Evolutionary conservation across 2,113 vertebrate species (phyloP), one percentile per base, ranked within the genome.

Genomic region (Chinchilla lanigera): DNA sequence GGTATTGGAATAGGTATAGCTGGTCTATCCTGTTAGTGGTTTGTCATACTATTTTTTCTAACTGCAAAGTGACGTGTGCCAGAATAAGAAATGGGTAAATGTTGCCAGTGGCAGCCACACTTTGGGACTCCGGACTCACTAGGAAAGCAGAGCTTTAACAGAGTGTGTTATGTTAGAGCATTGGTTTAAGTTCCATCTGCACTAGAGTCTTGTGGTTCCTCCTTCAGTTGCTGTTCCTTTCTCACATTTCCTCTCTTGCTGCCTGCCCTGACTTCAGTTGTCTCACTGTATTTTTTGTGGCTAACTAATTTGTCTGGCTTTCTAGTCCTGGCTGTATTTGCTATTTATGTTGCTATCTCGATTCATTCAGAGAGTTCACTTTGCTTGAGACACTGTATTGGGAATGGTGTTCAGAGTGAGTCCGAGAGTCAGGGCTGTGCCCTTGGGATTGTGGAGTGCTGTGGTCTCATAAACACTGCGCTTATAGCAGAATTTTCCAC

Each of bases 191-290:
- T 16, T 78, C 38, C 28, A 7, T 28, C 78, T 85, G 60, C 69
- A 0, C 22, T 71, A 4, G 26, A 4, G 4, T 0, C 0, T 44
- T 52, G 7, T 19, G 58, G 28, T 24, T n/a, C 33, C 30, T 44
- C 8, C 7, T 54, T 38, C 6, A 6, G 41, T 30, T 54, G 20
- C 63, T 35, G 1, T 22, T 28, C 12, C 28, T 44, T 8, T 12
- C 20, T 30, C 2, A 7, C 10, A 0, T 0, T 7, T 19, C 3
- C 86, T 14, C 2, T 54, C 17, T 50, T 20, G 9, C 63, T 22
- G n/a, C 41, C 54, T 83, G 35, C 22, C 17, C 0, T 5, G 9
- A 12, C 13, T 1, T 14, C 65, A 24, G 2, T 22, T 1, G 1
- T 14, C 33, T 4, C 1, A 1, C 38, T 3, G 4, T 41, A 16